Percentiles rank a stretch among this genome's conserved stretches.
These are phyloP conservation scores for Oceanites oceanicus DNA, from an alignment of 2,113 vertebrate genomes.

Conservation along the genomic window DNA sequence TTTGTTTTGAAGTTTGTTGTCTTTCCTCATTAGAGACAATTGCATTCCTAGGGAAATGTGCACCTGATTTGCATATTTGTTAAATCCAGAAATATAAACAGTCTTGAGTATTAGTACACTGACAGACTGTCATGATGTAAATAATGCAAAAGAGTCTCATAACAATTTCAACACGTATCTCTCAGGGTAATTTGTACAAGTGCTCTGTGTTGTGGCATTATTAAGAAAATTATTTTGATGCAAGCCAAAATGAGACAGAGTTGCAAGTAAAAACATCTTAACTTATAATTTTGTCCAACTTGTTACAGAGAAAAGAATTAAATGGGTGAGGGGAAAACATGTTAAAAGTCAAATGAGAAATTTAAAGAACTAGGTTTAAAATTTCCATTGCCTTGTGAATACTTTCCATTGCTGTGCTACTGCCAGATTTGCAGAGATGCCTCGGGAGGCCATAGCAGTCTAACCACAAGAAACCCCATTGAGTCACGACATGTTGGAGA, in stretches of 20 bases:
- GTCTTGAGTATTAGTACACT: not conserved
- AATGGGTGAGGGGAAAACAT: not conserved
- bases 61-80: conserved; percentile 52
- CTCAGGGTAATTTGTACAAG: not conserved
- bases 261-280: conserved; percentile 2
- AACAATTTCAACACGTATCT: conserved; percentile 30
- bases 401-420: not conserved
- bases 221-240: conserved; percentile 17
- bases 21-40: conserved; percentile 8
- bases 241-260: not conserved
- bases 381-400: not conserved
- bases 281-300: not conserved
- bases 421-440: not conserved
- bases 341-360: not conserved
- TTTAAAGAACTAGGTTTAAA: not conserved
- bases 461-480: not conserved
- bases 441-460: not conserved
- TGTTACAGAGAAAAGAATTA: not conserved
- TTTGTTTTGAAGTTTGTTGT: conserved; percentile 33
- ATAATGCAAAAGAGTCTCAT: conserved; percentile 41
- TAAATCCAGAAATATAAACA: conserved; percentile 38
- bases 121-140: conserved; percentile 23
- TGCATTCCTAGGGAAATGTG: conserved; percentile 26
- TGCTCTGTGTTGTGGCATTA: conserved; percentile 20
- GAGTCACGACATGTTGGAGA: not conserved